Base-by-base conservation (phyloP, 2,113 vertebrate genomes). In the Myrmecophaga tridactyla region DNA sequence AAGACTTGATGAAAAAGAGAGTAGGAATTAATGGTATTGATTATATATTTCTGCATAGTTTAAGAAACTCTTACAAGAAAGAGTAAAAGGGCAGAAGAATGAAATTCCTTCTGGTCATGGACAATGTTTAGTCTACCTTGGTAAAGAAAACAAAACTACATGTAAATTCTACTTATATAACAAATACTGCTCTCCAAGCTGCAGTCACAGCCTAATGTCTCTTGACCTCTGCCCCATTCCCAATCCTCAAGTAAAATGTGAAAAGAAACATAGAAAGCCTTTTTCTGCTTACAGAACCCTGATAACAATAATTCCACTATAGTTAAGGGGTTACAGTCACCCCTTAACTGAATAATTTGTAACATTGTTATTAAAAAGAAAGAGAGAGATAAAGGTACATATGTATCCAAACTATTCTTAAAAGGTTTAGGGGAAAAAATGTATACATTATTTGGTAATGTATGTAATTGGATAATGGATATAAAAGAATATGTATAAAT, bases 1-100 rank as follows among this genome's bases (percentile, higher is more conserved):
- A 82, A 90, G 62, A 70, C n/a, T 29, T 76, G 21, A 51, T 67
- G 69, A 69, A 84, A 97, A 88, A 23, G 15, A 86, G 41, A 90
- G 8, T 58, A 58, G 27, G 29, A 93, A 70, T 34, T 51, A 80
- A 36, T 41, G 89, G 29, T 81, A 81, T 39, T 82, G 58, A 77
- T 58, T 60, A 48, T 62, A 75, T 39, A 48, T 58, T 31, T 53
- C 4, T 73, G 77, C 94, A 51, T 51, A 70, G 14, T 58, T 6
- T 8, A 80, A 88, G 41, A 58, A 90, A 25, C 3, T 77, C 90
- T 67, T 65, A 10, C 13, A 41, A 89, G 53, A 21, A 82, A 25
- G 36, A 70, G 4, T 85, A 72, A 69, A 21, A 46, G 27, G 20
- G 20, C 9, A 77, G 17, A 80, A 86, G 23, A 83, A 83, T 96